Evolutionary conservation across 2,113 vertebrate species (phyloP), one percentile per base, ranked within the genome.

Genomic region (Peromyscus californicus): DNA sequence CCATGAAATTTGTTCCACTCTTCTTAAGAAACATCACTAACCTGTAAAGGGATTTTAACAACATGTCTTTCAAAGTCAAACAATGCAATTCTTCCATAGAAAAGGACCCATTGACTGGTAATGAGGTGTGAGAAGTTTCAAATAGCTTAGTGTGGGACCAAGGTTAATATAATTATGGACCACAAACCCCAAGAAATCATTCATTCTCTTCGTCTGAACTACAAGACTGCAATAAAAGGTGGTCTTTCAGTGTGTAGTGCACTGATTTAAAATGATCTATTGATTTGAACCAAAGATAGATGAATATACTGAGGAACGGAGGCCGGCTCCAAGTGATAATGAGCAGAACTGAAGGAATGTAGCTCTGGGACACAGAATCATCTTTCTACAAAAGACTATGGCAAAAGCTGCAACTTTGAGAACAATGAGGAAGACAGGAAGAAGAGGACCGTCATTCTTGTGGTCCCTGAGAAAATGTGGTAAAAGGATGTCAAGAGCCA

Each of bases 201-300:
- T 97, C 95, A 74, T 54, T 96, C 51, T 98, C 74, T 88, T 96
- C 29, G 7, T 79, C 96, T 97, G 85, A 98, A 94, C 54, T 98
- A 95, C 95, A 84, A 94, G 90, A 39, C 88, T 96, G 92, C 65
- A 96, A 83, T 96, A 90, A 97, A 83, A 96, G 76, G 79, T 93
- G 90, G 93, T 92, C 95, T 98, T 98, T 98, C 96, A 97, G 82
- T 87, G 93, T 87, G 92, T 95, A 91, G 89, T 97, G 93, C 79
- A 92, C 94, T n/a, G 57, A 98, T 98, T 98, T 98, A 98, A 98
- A 98, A 97, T 97, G 91, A 91, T 98, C 98, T 97, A 96, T 98
- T 98, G 97, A 97, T 97, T 89, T 97, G 76, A 82, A 90, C 90
- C 57, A 96, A 98, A 97, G 96, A 97, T 97, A 97, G 95, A 89